Base-by-base conservation (phyloP, 2,888 invertebrate genomes). In the Agapostemon virescens region DNA sequence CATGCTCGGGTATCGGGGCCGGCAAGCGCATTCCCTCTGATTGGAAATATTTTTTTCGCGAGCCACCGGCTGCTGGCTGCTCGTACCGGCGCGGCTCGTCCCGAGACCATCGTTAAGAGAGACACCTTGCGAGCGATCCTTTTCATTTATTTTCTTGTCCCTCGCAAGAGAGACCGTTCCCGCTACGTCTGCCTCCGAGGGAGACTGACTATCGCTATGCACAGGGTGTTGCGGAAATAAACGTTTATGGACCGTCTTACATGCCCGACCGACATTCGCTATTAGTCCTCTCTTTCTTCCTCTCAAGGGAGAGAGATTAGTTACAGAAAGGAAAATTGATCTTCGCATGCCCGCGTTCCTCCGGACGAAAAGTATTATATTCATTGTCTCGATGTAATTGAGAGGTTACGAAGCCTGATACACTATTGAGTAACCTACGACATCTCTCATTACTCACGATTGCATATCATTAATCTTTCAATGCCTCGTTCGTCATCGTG, bases 21-120 rank as follows among this genome's bases (percentile, higher is more conserved):
- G 42, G 52, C 23, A 23, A 42, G 74, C 67, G 75, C 77, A 66
- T 79, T 58, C 77, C 69, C 33, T 70, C 78, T 77, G 86, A 82
- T 84, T 77, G 85, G 73, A 73, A 85, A 77, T 81, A 85, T 83
- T 85, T 85, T 81, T 79, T 79, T 72, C 49, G 30, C 30, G 33
- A 66, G 38, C 55, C 55, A 55, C 55, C 13, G 55, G 26, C 55
- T 55, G 52, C 52, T 49, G n/a, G 2, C n/a, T 49, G 49, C 26
- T 23, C 23, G 52, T 61, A 64, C 68, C 52, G n/a, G n/a, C 30
- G 30, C 49, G n/a, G 20, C 63, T 23, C 63, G 36, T 36, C 77
- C 69, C 69, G 45, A 42, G 17, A 49, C 45, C 77, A 55, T 85
- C 82, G 84, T 85, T 86, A 83, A 81, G 75, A 55, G 67, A 61